Percentiles rank a stretch among this genome's conserved stretches.
Evolutionary conservation across 2,113 vertebrate genomes (phyloP).

Genomic region (Malurus alboscapulatus): DNA sequence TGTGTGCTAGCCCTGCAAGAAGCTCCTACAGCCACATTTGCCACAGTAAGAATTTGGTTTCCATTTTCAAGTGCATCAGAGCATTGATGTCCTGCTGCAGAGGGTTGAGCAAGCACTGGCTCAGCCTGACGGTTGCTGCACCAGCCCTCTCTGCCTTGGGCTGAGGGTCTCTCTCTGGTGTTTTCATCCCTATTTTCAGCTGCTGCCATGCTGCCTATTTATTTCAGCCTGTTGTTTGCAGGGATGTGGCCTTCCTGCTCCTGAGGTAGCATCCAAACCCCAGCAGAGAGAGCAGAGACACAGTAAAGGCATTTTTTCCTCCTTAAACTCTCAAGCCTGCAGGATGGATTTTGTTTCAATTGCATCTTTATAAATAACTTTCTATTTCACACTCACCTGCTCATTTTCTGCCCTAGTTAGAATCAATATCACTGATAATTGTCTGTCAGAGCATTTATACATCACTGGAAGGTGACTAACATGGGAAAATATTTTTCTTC

Average conservation of each 20-base stretch:
- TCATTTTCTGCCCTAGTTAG: slow-evolving; percentile 31
- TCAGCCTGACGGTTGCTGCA: accelerated
- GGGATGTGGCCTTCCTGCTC: not conserved
- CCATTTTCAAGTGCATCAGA: not conserved
- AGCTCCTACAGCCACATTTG: not conserved
- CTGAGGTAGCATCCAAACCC: not conserved
- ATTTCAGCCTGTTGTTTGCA: not conserved
- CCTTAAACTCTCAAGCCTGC: not conserved
- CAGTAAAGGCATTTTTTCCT: not conserved
- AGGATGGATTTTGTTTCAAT: slow-evolving; percentile 14
- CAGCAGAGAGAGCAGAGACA: not conserved
- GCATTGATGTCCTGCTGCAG: accelerated
- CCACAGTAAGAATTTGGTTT: not conserved
- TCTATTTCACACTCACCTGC: slow-evolving; percentile 6
- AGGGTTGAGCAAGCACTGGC: accelerated
- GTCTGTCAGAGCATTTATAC: not conserved
- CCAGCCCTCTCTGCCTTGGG: not conserved
- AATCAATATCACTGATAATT: slow-evolving; percentile 38
- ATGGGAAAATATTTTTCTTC: not conserved
- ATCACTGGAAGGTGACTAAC: slow-evolving; percentile 18
- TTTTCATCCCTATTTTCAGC: not conserved
- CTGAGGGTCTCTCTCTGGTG: not conserved
- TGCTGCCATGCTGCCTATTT: not conserved
- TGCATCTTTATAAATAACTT: slow-evolving; percentile 44
- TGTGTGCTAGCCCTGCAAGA: not conserved